Percentiles rank a stretch among this genome's conserved stretches.
phyloP scores from a whole-genome alignment of 2,888 invertebrate genomes.

The Scelioninae gen. 1 region DNA sequence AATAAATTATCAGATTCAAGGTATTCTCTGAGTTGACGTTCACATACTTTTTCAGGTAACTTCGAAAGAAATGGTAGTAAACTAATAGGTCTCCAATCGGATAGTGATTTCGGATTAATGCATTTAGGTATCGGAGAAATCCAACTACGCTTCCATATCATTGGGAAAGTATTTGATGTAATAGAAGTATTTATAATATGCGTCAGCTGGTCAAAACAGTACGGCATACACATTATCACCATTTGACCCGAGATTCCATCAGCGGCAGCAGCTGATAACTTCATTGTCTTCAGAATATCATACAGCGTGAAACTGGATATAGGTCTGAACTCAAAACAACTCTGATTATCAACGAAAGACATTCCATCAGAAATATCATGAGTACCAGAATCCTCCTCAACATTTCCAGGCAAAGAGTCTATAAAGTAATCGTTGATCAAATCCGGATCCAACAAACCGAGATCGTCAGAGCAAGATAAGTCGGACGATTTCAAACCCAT shows the following conservation, averaged over 20 bases:
- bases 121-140: background rate
- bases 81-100: constrained; percentile 4
- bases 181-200: constrained; percentile 14
- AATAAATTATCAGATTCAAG: background rate
- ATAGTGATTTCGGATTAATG: background rate
- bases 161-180: background rate
- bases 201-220: background rate
- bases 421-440: constrained; percentile 11
- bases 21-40: background rate
- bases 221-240: constrained; percentile 2
- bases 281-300: background rate
- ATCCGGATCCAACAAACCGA: background rate
- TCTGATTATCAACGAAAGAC: no score
- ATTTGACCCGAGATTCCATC: constrained; percentile 11
- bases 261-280: background rate
- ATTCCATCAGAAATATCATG: constrained; percentile 6
- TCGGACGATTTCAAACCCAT: background rate
- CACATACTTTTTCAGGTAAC: constrained; percentile 7
- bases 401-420: background rate
- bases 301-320: background rate
- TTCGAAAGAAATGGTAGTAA: background rate
- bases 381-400: no score
- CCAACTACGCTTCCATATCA: background rate
- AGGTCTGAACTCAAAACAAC: background rate
- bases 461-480: background rate